Evolutionary conservation across 2,888 invertebrate genomes (phyloP), one percentile per base, ranked within the genome.

Genomic region (Orchesella flavescens): DNA sequence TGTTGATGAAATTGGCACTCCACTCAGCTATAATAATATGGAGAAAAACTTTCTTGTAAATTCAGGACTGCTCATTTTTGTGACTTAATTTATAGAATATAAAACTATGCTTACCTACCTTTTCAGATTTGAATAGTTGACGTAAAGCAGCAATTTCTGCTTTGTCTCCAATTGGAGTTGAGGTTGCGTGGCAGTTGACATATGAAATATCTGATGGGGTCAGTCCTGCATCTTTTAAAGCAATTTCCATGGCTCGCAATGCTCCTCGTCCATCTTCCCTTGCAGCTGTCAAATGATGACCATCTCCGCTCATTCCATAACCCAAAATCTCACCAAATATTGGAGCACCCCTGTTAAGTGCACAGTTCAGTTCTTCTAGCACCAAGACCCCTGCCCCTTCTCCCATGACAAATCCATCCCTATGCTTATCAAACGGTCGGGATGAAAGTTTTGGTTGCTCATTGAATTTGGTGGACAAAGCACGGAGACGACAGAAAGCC

Each of bases 331-430:
- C 99, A 0, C 95, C 98, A 90, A 97, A 94, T 87, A 99, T 96
- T 0, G 73, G 78, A 1, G 94, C 96, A 69, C 93, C 92, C 88
- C 99, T 92, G 44, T 91, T 90, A 21, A 93, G 86, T 0, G 98
- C 99, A 92, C 97, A 96, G 86, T 95, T 92, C 86, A 96, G 91
- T 90, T 97, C 95, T 91, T 99, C 99, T 81, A 99, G 91, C 63
- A 99, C 92, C 86, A 99, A 89, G 86, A 98, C 93, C 1, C 96
- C 97, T 81, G 97, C 94, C 12, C 98, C 99, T 92, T 99, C 99
- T 0, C 98, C 97, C 96, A 99, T 98, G 0, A 99, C 98, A 92
- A 99, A 99, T 5, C 99, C 99, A 90, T 97, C 96, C 81, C 98
- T 92, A 75, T 92, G 91, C 88, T 93, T 93, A 91, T 99, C 99